Evolutionary conservation across 2,888 invertebrate species (phyloP).

Genomic region (Diarsia mendica): DNA sequence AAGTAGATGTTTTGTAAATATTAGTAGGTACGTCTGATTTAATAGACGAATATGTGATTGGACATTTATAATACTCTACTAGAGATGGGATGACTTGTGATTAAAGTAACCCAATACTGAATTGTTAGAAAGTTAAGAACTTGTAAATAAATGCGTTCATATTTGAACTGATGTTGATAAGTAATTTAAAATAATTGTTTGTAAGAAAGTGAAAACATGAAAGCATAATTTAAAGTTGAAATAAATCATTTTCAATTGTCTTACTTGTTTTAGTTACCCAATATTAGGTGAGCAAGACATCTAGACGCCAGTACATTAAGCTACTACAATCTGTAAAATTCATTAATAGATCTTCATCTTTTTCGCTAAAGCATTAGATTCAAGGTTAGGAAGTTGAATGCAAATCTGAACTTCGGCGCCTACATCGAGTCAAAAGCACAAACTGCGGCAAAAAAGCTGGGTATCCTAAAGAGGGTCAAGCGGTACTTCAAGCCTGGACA

Average conservation of each 20-base stretch:
- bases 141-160: conserved; percentile 78
- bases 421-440: no score
- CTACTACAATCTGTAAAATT: no score
- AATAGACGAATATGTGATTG: conserved; percentile 65
- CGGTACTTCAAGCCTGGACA: no score
- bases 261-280: conserved; percentile 51
- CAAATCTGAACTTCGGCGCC: no score
- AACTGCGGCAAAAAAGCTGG: no score
- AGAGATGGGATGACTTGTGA: conserved; percentile 50
- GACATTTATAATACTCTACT: conserved; percentile 57
- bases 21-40: conserved; percentile 62
- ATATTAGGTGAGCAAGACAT: background rate
- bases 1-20: conserved; percentile 71
- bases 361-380: no score
- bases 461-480: no score
- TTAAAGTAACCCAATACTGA: conserved; percentile 56
- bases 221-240: conserved; percentile 86
- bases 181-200: conserved; percentile 79
- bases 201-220: conserved; percentile 79
- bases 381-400: no score
- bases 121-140: conserved; percentile 66
- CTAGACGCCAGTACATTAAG: no score
- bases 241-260: conserved; percentile 82
- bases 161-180: conserved; percentile 85
- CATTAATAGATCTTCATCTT: no score